Evolutionary conservation across 1,140 invertebrate genomes (phyloP), one percentile per base, ranked within the genome.

Genomic region (Archivesica marissinica): DNA sequence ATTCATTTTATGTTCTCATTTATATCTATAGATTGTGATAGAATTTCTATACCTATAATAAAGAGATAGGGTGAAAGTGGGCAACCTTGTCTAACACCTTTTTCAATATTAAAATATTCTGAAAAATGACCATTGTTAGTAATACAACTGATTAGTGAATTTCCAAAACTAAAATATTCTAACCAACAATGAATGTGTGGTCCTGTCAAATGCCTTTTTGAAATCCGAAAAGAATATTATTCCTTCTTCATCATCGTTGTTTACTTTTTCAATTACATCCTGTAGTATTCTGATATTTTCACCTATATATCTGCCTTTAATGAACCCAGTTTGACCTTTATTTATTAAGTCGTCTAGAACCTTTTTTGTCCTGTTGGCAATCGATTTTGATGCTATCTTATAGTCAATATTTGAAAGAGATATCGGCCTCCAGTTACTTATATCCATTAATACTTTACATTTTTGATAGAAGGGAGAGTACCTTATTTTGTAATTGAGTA

Each of bases 1-100:
- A 86, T 79, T 20, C 76, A 75, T 41, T 72, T 79, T 13, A 86
- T 86, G 17, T 79, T 54, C 56, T 70, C 30, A 72, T 66, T 41
- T 23, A 68, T 70, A 6, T 52, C 17, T 39, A 86, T 70, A 54
- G 41, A 56, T 0, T 70, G 41, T 44, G 72, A 50, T n/a, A 77
- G 0, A 11, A 86, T 70, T 25, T 86, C 75, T 17, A 66, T 76
- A 86, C 74, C 66, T 3, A 77, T 38, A 52, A 77, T 54, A 38
- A 85, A 61, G 64, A 82, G 9, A 44, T 85, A 85, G 11, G 61
- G 72, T 17, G 56, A 56, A 17, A 85, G 23, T 15, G 75, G 75
- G 50, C 78, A 72, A 11, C 75, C 72, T 54, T 85, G 83, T 25
- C 77, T n/a, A 17, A 56, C 81, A 1, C 83, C 83, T 59, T 70